Conservation (phyloP, 1,140 invertebrate species). For the Neodiprion lecontei region DNA sequence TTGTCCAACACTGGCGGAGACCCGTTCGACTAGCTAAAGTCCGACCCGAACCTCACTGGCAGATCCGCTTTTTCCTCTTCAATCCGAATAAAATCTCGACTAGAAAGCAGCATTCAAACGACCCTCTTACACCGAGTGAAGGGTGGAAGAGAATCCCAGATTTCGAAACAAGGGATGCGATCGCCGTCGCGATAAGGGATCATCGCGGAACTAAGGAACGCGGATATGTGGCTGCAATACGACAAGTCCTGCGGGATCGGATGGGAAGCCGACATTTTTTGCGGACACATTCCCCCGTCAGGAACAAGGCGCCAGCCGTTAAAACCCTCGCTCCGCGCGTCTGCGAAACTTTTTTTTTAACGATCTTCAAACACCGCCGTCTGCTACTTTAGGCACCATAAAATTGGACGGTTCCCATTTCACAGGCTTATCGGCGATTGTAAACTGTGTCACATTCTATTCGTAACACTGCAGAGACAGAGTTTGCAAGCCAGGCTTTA, state of each 20-base stretch:
- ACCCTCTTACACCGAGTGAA: background rate
- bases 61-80: background rate
- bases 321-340: slow-evolving; percentile 4
- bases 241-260: slow-evolving; percentile 37
- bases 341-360: slow-evolving; percentile 26
- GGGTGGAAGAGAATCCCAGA: background rate
- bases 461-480: no score
- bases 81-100: background rate
- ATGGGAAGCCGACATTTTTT: slow-evolving; percentile 48
- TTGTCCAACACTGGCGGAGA: background rate
- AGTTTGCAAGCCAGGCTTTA: no score
- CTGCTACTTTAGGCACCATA: slow-evolving; percentile 26
- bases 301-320: no score
- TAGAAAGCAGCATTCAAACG: background rate
- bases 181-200: background rate
- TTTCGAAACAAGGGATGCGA: background rate
- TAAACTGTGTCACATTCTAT: no score
- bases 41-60: background rate
- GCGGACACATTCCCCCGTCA: slow-evolving; percentile 6
- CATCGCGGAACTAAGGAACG: background rate
- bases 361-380: slow-evolving; percentile 16
- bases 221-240: no score
- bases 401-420: background rate
- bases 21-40: background rate
- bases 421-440: no score